Conservation (phyloP, 2,113 vertebrate genomes). For the Perognathus longimembris region DNA sequence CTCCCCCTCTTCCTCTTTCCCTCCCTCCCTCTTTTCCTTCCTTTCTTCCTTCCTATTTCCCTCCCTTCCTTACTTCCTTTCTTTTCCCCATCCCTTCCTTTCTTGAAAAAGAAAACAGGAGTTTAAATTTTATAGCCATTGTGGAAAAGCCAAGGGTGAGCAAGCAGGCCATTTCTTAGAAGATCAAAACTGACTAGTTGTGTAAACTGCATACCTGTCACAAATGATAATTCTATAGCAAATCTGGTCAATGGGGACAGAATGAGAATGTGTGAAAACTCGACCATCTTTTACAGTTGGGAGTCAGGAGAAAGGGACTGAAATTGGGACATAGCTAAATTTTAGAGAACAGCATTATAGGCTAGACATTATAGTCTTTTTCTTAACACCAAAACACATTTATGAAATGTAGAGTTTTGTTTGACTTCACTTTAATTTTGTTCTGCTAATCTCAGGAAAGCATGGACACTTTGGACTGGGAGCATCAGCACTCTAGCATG, state of each 20-base stretch:
- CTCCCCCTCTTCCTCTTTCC: too few relatives aligned
- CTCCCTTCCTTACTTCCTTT: too few relatives aligned
- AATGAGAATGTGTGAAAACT: neutral
- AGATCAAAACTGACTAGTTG: neutral
- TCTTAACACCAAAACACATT: neutral
- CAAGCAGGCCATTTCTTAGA: too few relatives aligned
- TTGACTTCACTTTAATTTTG: neutral
- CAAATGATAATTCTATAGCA: neutral
- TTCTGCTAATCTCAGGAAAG: neutral
- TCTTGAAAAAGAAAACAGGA: neutral
- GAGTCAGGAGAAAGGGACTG: neutral
- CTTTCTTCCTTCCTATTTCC: too few relatives aligned
- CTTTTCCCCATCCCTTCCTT: too few relatives aligned
- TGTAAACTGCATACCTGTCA: neutral
- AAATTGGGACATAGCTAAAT: neutral
- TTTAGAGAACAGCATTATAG: neutral
- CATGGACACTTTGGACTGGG: neutral
- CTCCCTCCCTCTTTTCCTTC: too few relatives aligned
- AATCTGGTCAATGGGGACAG: neutral
- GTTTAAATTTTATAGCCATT: neutral
- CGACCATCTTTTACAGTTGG: neutral
- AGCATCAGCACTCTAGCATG: too few relatives aligned
- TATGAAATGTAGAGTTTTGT: neutral
- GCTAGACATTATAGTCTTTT: neutral
- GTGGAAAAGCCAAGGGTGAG: neutral